These are phyloP conservation scores for Eucidaris tribuloides DNA, from an alignment of 35 echinoderm and acorn worm genomes.

Conservation along the genomic window DNA sequence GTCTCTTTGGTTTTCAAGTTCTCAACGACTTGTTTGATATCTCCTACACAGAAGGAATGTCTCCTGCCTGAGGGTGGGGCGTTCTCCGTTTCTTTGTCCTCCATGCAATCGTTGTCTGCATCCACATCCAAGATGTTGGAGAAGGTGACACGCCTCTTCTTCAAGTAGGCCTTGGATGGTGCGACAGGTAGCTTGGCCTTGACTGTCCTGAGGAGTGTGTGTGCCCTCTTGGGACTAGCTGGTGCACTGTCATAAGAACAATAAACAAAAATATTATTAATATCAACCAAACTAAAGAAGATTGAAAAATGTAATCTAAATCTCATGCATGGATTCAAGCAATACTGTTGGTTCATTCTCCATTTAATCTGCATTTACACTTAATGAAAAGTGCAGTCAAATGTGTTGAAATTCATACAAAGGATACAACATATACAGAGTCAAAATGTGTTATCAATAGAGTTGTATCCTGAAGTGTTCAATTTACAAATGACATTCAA, in stretches of 20 bases:
- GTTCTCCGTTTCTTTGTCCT: neutral
- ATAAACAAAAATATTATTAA: too few species aligned
- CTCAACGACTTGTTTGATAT: neutral
- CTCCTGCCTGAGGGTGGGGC: neutral
- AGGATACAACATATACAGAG: too few species aligned
- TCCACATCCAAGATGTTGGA: slow-evolving; percentile 20
- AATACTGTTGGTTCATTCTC: too few species aligned
- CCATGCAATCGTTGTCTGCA: neutral
- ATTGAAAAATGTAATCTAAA: too few species aligned
- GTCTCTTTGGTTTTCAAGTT: neutral
- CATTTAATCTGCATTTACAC: too few species aligned
- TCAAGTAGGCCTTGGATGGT: neutral
- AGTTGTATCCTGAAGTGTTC: too few species aligned
- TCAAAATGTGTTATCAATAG: too few species aligned
- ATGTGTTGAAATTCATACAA: too few species aligned
- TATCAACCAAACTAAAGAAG: too few species aligned
- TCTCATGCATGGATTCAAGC: too few species aligned
- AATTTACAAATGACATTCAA: too few species aligned
- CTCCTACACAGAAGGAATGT: slow-evolving; percentile 13
- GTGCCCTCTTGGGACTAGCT: neutral
- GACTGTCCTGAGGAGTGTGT: neutral
- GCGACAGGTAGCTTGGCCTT: neutral
- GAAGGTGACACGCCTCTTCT: neutral
- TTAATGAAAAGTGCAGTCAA: too few species aligned
- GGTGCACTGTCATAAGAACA: neutral